A percentile compares a stretch with the other conserved stretches of the same genome.
Conservation (phyloP, 2,113 vertebrate genomes). For the Athene cunicularia region DNA sequence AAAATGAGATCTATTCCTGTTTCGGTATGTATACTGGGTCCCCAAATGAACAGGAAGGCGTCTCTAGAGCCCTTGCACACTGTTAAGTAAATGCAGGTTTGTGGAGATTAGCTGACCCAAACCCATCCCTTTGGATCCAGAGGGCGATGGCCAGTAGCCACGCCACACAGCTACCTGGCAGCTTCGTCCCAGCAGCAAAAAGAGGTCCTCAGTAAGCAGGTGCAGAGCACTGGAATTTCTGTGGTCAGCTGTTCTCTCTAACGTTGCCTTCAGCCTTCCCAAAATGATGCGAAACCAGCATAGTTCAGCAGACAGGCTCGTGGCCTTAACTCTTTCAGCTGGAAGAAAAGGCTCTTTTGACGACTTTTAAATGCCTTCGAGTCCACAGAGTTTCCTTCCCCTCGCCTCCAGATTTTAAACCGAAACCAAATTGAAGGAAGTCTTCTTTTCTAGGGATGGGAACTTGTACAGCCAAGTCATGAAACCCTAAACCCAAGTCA, state of each 20-base stretch:
- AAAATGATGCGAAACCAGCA: constrained; percentile 50
- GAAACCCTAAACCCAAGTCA: neutral
- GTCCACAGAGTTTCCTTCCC: constrained; percentile 1
- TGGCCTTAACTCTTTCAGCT: neutral
- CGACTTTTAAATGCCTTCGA: neutral
- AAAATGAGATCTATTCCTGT: constrained; percentile 65
- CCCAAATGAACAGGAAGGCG: constrained; percentile 72
- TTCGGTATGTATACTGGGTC: constrained; percentile 68
- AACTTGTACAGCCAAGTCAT: neutral
- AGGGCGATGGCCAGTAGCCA: neutral
- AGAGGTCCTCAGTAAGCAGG: neutral
- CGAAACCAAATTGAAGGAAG: neutral
- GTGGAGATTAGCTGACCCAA: constrained; percentile 16
- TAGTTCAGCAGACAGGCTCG: constrained; percentile 19
- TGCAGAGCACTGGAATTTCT: neutral
- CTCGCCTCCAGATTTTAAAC: constrained; percentile 2
- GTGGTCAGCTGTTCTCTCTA: neutral
- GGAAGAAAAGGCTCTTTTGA: neutral
- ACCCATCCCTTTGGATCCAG: neutral
- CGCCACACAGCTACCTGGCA: neutral
- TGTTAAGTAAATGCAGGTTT: constrained; percentile 39
- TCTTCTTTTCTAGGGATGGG: neutral
- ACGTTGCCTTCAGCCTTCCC: constrained; percentile 47
- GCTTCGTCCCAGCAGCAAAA: neutral
- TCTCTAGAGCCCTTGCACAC: constrained; percentile 69